These are phyloP conservation scores for Aradophagus sp. DNA, from an alignment of 1,140 invertebrate species.

Conservation along the genomic window DNA sequence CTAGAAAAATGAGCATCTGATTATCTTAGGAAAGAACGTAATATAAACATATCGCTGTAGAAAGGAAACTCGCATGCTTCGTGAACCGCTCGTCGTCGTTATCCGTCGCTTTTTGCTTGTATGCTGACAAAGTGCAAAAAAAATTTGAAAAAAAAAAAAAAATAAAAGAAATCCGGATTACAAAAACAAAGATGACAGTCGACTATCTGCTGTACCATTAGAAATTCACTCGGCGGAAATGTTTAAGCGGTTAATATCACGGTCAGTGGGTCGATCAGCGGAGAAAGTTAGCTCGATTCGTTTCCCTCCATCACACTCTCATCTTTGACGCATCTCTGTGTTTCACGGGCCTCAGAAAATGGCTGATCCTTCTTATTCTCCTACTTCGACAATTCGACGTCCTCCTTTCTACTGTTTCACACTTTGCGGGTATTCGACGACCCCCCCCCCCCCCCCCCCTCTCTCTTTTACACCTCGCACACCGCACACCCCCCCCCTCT, in stretches of 20 bases:
- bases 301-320: conserved; percentile 58
- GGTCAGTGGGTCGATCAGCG: conserved; percentile 71
- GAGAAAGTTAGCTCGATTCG: conserved; percentile 69
- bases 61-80: conserved; percentile 29
- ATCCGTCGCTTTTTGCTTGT: conserved; percentile 1
- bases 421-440: no score
- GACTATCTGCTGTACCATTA: conserved; percentile 34
- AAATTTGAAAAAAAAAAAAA: conserved; percentile 1
- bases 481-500: no score
- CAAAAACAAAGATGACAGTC: conserved; percentile 26
- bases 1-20: conserved; percentile 22
- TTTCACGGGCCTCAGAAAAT: conserved; percentile 49
- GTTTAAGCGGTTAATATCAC: conserved; percentile 68
- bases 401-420: conserved; percentile 51
- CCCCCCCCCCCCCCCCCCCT: no score
- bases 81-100: not conserved
- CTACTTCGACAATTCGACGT: conserved; percentile 58
- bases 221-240: conserved; percentile 62
- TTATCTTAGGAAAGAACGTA: conserved; percentile 16
- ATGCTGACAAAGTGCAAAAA: not conserved
- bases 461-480: no score
- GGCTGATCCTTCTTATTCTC: conserved; percentile 50
- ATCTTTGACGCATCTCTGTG: conserved; percentile 45
- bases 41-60: conserved; percentile 14
- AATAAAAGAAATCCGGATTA: conserved; percentile 13